Evolutionary conservation across 2,888 invertebrate species (phyloP).

Genomic region (Cancer borealis): DNA sequence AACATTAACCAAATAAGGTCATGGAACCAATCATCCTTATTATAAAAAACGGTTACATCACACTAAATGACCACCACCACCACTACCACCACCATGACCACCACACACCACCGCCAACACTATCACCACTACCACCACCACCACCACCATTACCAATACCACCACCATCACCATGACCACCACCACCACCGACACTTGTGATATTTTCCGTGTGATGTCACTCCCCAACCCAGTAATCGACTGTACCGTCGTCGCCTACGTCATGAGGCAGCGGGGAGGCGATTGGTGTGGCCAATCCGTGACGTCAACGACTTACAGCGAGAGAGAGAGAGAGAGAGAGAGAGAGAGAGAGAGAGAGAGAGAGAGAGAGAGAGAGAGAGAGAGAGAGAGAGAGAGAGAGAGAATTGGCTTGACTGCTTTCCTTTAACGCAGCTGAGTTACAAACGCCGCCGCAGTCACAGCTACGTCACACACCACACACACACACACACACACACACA

Average conservation of each 20-base stretch:
- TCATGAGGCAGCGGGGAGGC: not conserved
- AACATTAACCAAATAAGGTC: not conserved
- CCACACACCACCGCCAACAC: not conserved
- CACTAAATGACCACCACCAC: not conserved
- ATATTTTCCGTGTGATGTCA: not conserved
- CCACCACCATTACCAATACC: not conserved
- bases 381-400: not conserved
- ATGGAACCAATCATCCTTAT: not conserved
- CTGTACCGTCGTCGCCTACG: not conserved
- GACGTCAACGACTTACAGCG: not conserved
- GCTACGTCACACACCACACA: not conserved
- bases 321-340: constrained; percentile 5
- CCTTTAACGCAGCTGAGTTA: constrained; percentile 38
- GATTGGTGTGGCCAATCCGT: not conserved
- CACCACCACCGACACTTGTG: constrained; percentile 28
- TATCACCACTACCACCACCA: not conserved
- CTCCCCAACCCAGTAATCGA: not conserved
- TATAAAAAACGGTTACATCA: not conserved
- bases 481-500: constrained; percentile 33
- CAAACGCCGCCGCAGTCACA: not conserved
- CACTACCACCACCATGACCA: too few relatives aligned
- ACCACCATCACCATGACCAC: constrained; percentile 20
- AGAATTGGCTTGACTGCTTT: not conserved
- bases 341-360: constrained; percentile 18
- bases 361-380: constrained; percentile 13